Conservation (phyloP, 2,888 invertebrate species). For the Brachynemurus nebulosus region DNA sequence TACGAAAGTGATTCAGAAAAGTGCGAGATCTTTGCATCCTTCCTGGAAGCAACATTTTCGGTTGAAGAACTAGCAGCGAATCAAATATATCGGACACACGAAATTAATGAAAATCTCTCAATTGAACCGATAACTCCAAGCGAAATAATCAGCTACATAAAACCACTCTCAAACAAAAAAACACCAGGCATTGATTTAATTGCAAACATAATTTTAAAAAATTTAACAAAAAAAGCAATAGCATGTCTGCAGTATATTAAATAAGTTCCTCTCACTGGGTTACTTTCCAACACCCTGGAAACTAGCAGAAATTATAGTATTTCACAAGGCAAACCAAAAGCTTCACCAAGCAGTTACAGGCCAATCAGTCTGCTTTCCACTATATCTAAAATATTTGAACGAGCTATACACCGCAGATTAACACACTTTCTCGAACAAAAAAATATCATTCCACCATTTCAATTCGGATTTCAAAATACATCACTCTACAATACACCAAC, state of each 20-base stretch:
- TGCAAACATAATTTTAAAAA: constrained; percentile 13
- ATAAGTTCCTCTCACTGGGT: constrained; percentile 6
- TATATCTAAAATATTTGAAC: constrained; percentile 20
- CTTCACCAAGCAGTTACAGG: constrained; percentile 16
- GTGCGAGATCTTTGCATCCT: constrained; percentile 7
- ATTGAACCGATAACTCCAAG: constrained; percentile 6
- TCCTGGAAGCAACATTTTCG: constrained; percentile 8
- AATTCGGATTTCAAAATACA: constrained; percentile 22
- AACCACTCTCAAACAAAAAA: constrained; percentile 8
- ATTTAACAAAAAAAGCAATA: constrained; percentile 14
- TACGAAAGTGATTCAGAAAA: constrained; percentile 10
- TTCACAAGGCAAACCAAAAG: constrained; percentile 18
- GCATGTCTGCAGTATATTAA: constrained; percentile 10
- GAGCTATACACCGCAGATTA: constrained; percentile 12
- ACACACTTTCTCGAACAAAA: constrained; percentile 7
- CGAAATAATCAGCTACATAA: constrained; percentile 5
- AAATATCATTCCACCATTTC: constrained; percentile 14
- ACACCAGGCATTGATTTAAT: constrained; percentile 11
- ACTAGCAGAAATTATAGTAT: constrained; percentile 14
- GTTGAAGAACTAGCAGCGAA: constrained; percentile 3
- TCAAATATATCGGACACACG: too few relatives aligned
- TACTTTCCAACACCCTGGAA: constrained; percentile 20
- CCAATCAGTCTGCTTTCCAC: constrained; percentile 20
- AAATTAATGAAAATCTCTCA: too few relatives aligned
- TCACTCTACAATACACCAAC: constrained; percentile 21